phyloP scores from a whole-genome alignment of 1,140 invertebrate species.

The Acromyrmex charruanus region DNA sequence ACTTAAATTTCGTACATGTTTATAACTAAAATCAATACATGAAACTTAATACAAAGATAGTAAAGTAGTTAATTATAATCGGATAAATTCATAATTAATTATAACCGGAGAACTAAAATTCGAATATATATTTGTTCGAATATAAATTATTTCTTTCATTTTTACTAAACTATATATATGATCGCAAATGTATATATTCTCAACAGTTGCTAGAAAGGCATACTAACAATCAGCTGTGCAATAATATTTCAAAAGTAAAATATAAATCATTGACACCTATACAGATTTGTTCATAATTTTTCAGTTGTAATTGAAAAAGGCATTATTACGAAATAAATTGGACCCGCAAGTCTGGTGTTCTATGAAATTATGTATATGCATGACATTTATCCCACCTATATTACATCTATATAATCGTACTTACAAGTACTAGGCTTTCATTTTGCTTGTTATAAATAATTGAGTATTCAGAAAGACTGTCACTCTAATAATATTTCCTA shows the following conservation, averaged over 20 bases:
- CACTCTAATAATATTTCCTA: neutral
- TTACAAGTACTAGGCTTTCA: slow-evolving; percentile 28
- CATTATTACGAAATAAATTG: slow-evolving; percentile 40
- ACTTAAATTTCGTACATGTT: neutral
- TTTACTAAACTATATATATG: neutral
- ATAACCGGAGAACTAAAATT: neutral
- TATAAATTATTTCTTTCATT: neutral
- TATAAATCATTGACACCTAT: neutral
- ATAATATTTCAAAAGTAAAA: slow-evolving; percentile 18
- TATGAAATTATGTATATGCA: neutral
- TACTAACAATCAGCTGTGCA: neutral
- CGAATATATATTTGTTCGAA: neutral
- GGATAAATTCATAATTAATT: neutral
- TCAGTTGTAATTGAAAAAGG: slow-evolving; percentile 17
- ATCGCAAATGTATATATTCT: slow-evolving; percentile 11
- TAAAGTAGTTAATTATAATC: neutral
- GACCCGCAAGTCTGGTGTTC: slow-evolving; percentile 6
- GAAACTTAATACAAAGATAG: slow-evolving; percentile 9
- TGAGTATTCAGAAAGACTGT: slow-evolving; percentile 28
- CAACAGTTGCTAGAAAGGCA: neutral
- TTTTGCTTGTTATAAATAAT: slow-evolving; percentile 35
- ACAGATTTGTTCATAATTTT: slow-evolving; percentile 29
- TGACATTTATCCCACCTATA: neutral
- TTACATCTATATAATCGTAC: slow-evolving; percentile 1
- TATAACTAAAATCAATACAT: neutral